Percentiles rank a stretch among this genome's conserved stretches.
Evolutionary conservation across 1,140 invertebrate species (phyloP).

Genomic region (Megalopta genalis): DNA sequence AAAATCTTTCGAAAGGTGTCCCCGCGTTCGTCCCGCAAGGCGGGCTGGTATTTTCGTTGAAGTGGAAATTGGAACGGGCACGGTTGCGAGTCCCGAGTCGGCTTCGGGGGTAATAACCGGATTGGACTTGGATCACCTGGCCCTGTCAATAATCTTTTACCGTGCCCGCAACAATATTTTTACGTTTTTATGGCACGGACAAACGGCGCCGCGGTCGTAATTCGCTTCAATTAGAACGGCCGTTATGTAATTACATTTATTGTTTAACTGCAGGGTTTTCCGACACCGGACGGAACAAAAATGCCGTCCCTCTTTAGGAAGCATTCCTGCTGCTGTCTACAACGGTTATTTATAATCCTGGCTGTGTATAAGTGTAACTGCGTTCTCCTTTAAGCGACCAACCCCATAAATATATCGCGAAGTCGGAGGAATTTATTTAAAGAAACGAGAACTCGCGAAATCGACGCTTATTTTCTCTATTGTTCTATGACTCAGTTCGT

Average conservation of each 20-base stretch:
- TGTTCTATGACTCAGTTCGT: no score
- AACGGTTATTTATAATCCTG: background rate
- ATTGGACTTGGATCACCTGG: background rate
- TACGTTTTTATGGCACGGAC: background rate
- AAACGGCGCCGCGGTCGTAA: background rate
- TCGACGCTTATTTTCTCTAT: no score
- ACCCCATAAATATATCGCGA: no score
- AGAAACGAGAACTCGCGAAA: no score
- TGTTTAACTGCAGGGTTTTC: constrained; percentile 36
- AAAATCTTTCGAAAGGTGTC: background rate
- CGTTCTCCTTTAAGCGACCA: no score
- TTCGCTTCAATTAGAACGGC: background rate
- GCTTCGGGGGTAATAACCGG: background rate
- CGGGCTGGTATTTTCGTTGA: background rate
- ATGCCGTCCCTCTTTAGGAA: background rate
- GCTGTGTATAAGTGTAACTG: background rate
- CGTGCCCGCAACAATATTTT: background rate
- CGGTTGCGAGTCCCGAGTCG: background rate
- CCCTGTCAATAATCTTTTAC: constrained; percentile 16
- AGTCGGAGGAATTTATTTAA: no score
- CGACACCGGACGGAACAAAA: background rate
- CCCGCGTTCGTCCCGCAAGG: background rate
- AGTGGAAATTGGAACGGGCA: background rate
- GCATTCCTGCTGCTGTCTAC: background rate
- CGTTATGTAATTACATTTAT: constrained; percentile 62